Percentiles rank a stretch among this genome's conserved stretches.
Conservation (phyloP, 1,140 invertebrate genomes). For the Thalassaphorura encarpata region DNA sequence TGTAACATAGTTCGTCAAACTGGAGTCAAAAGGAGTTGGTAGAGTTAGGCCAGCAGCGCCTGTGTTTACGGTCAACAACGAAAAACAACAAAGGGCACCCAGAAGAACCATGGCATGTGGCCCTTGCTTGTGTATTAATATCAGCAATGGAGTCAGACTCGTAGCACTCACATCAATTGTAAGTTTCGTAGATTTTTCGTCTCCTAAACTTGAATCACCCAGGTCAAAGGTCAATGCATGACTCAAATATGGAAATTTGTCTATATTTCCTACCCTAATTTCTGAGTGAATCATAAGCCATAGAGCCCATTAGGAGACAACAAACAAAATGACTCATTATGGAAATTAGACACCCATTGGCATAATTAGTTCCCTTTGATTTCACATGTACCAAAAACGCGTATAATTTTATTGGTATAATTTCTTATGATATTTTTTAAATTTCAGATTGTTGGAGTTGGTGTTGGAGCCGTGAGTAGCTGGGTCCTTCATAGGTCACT, state of each 20-base stretch:
- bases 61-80: too few species aligned
- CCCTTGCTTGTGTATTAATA: constrained; percentile 13
- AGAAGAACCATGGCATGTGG: too few species aligned
- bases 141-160: constrained; percentile 15
- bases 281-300: not conserved
- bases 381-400: too few species aligned
- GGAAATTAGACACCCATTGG: not conserved
- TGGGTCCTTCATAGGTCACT: constrained; percentile 28
- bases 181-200: not conserved
- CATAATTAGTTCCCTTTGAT: too few species aligned
- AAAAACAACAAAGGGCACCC: too few species aligned
- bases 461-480: constrained; percentile 10
- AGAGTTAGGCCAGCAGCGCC: too few species aligned
- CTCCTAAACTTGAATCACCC: not conserved
- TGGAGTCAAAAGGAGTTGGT: too few species aligned
- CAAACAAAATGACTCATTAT: not conserved
- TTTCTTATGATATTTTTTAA: too few species aligned
- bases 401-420: too few species aligned
- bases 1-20: too few species aligned
- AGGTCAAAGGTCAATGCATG: not conserved
- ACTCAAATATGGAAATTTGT: not conserved
- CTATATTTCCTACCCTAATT: not conserved
- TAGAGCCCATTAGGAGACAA: not conserved
- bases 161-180: constrained; percentile 19
- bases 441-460: constrained; percentile 14